Conservation (phyloP, 2,113 vertebrate genomes). For the Xiphophorus couchianus region DNA sequence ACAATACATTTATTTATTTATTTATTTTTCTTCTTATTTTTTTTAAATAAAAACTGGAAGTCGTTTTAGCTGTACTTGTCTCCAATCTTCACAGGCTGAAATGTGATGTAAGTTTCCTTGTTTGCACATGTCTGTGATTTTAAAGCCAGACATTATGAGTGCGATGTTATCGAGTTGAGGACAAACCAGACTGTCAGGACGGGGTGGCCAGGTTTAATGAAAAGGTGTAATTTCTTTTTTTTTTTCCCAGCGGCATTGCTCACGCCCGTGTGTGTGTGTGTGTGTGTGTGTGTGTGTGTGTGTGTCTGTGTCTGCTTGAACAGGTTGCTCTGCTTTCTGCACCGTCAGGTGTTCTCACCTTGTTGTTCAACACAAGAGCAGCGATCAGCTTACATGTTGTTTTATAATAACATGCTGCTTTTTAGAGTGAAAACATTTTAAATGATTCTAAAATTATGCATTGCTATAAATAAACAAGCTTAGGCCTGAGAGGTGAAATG, state of each 20-base stretch:
- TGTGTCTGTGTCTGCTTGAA: constrained; percentile 18
- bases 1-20: neutral
- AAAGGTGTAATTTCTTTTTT: neutral
- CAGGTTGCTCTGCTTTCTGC: constrained; percentile 61
- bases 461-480: no score
- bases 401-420: no score
- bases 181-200: constrained; percentile 48
- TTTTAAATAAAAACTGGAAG: neutral
- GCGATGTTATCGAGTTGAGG: constrained; percentile 36
- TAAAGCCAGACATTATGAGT: constrained; percentile 28
- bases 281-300: neutral
- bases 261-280: constrained; percentile 21
- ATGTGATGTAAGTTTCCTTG: constrained; percentile 4
- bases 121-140: neutral
- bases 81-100: constrained; percentile 9
- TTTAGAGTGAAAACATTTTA: no score
- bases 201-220: constrained; percentile 8
- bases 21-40: neutral
- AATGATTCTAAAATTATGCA: no score
- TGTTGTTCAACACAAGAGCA: constrained; percentile 4
- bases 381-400: constrained; percentile 1
- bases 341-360: constrained; percentile 10
- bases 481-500: no score
- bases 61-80: constrained; percentile 10
- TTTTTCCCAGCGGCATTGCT: neutral